These are phyloP conservation scores for Acleris sparsana DNA, from an alignment of 2,888 invertebrate genomes.

Conservation along the genomic window DNA sequence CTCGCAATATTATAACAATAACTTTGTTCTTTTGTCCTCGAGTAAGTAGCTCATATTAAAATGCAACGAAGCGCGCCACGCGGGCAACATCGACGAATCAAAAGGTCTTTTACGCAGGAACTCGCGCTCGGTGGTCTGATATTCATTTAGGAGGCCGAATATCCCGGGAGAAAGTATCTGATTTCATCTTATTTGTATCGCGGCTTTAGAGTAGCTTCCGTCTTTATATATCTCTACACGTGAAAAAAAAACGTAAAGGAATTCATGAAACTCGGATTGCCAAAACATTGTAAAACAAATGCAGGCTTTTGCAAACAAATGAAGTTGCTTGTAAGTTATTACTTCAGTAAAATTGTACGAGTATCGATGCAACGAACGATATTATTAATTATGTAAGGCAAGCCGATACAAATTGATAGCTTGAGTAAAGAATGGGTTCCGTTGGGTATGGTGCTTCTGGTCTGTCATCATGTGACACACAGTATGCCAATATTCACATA, in stretches of 20 bases:
- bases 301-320: not conserved
- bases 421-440: not conserved
- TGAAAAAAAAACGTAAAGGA: too few species aligned
- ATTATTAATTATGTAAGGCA: conserved; percentile 10
- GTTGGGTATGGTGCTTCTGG: too few species aligned
- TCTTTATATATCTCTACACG: too few species aligned
- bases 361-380: conserved; percentile 3
- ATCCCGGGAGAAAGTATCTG: conserved; percentile 34
- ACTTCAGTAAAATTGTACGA: conserved; percentile 3
- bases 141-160: conserved; percentile 45
- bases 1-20: conserved; percentile 59
- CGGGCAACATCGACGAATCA: conserved; percentile 64
- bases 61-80: conserved; percentile 65
- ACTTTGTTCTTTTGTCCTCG: conserved; percentile 52
- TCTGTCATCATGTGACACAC: too few species aligned
- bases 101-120: conserved; percentile 61
- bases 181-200: conserved; percentile 28
- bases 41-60: conserved; percentile 59
- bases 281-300: not conserved
- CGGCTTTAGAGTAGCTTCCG: conserved; percentile 6
- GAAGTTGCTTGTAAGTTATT: not conserved
- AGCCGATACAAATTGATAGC: not conserved
- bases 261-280: too few species aligned
- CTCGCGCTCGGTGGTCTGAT: conserved; percentile 64
- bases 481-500: too few species aligned